Evolutionary conservation across 2,113 vertebrate genomes (phyloP).

Genomic region (Montifringilla adamsi): DNA sequence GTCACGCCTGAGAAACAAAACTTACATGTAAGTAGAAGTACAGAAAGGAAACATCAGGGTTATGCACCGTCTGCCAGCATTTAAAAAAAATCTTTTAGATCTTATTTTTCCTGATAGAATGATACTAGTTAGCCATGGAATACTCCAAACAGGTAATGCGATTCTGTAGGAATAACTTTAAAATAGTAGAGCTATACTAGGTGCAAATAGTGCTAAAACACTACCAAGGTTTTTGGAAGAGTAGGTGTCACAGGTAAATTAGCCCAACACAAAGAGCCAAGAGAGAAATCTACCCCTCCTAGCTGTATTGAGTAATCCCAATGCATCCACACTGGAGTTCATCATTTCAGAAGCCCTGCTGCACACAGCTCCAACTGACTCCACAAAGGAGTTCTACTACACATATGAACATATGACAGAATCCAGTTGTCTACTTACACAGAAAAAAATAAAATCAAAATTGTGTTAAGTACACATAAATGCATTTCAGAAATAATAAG

Average conservation of each 20-base stretch:
- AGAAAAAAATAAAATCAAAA: background rate
- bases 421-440: background rate
- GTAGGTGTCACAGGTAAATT: background rate
- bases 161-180: background rate
- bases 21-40: background rate
- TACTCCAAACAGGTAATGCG: background rate
- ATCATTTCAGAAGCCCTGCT: background rate
- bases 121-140: background rate
- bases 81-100: background rate
- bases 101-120: background rate
- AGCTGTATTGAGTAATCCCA: background rate
- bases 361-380: background rate
- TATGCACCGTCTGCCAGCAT: background rate
- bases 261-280: background rate
- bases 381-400: background rate
- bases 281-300: background rate
- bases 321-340: background rate
- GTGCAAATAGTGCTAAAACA: background rate
- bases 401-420: background rate
- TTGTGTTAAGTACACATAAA: background rate
- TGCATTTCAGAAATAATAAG: conserved; percentile 62
- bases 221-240: background rate
- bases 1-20: background rate
- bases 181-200: background rate
- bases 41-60: background rate